Conservation (phyloP, 2,888 invertebrate genomes). For the Neocrepidodera transversa region DNA sequence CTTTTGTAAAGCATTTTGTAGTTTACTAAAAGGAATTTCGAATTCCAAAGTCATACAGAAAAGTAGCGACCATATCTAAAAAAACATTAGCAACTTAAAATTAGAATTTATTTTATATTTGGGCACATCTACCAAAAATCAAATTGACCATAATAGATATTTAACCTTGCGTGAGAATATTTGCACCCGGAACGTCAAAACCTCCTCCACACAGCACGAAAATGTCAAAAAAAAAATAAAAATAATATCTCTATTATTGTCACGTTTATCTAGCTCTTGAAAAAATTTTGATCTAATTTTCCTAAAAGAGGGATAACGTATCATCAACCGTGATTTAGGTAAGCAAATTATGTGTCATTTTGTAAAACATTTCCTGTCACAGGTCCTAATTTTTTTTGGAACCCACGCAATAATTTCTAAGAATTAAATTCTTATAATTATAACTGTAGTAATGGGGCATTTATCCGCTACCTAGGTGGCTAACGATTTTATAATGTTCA, state of each 20-base stretch:
- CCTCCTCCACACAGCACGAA: neutral
- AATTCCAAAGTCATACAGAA: too few relatives aligned
- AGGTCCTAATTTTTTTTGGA: conserved; percentile 30
- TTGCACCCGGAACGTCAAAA: conserved; percentile 28
- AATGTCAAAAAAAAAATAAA: conserved; percentile 11
- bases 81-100: too few relatives aligned
- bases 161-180: conserved; percentile 33
- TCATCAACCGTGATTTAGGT: conserved; percentile 39
- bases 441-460: neutral
- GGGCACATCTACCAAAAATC: conserved; percentile 1
- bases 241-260: conserved; percentile 38
- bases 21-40: too few relatives aligned
- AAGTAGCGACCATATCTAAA: too few relatives aligned
- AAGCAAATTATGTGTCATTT: conserved; percentile 46
- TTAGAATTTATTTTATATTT: neutral
- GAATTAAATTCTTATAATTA: conserved; percentile 10
- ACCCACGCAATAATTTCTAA: conserved; percentile 35
- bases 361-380: conserved; percentile 46
- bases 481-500: too few relatives aligned
- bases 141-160: conserved; percentile 2
- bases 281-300: conserved; percentile 37
- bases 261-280: conserved; percentile 34
- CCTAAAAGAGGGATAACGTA: conserved; percentile 28
- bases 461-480: conserved; percentile 3
- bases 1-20: too few relatives aligned